Percentiles rank a stretch among this genome's conserved stretches.
Conservation (phyloP, 2,888 invertebrate genomes). For the Drosophila pullipes region DNA sequence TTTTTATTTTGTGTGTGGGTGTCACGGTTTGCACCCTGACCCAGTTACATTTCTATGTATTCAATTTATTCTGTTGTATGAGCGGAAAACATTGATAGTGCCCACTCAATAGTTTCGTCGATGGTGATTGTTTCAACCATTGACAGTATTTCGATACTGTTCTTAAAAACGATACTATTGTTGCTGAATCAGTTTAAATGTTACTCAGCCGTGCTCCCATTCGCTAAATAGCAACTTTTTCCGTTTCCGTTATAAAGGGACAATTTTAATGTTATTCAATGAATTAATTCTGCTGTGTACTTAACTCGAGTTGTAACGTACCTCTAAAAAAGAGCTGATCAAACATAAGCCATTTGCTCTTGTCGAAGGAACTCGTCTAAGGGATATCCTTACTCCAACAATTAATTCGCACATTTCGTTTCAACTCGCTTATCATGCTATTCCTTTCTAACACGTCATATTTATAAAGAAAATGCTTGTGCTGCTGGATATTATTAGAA, state of each 20-base stretch:
- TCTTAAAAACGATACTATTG: neutral
- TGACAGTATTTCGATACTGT: neutral
- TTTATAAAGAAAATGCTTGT: neutral
- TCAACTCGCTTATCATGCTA: neutral
- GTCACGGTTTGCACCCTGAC: conserved; percentile 83
- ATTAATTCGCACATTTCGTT: neutral
- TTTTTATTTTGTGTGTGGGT: conserved; percentile 34
- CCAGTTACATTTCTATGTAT: conserved; percentile 79
- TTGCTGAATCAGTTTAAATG: neutral
- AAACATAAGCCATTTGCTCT: neutral
- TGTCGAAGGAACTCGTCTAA: neutral
- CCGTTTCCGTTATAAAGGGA: neutral
- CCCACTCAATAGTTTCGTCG: neutral
- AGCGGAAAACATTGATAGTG: neutral
- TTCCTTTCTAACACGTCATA: neutral
- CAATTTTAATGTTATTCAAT: neutral
- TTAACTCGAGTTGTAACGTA: neutral
- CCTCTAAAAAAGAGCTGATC: neutral
- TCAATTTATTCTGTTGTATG: conserved; percentile 40
- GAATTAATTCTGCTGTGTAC: neutral
- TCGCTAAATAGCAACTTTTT: neutral
- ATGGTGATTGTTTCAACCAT: neutral
- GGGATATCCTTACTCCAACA: neutral
- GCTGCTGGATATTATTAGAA: neutral
- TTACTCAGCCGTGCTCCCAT: neutral